Evolutionary conservation across 2,888 invertebrate genomes (phyloP), one percentile per base, ranked within the genome.

Genomic region (Tipula confusa): DNA sequence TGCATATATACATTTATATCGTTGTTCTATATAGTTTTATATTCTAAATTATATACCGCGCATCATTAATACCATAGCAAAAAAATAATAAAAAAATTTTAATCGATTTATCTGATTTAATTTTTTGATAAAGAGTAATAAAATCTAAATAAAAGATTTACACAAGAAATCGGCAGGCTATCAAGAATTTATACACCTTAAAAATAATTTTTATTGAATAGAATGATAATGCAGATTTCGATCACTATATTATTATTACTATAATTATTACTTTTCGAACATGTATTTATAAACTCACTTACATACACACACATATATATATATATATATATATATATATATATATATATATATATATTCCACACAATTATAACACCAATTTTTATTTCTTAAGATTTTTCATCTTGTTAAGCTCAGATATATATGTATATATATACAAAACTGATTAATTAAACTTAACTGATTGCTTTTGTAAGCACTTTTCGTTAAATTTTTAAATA

Each of bases 391-490:
- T 64, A 9, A 64, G 64, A 24, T 64, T 64, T 64, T 7, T 64
- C 64, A 64, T 64, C 64, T 64, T 64, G 64, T 64, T 64, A 64
- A 64, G 64, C 0, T n/a, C n/a, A n/a, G n/a, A n/a, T n/a, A 64
- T 24, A 64, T 64, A 15, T 15, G 33, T 7, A 33, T 3, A 33
- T 9, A 6, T 11, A 33, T 15, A 43, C 18, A 64, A 64, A 64
- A 64, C 64, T 64, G 64, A 64, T 64, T 64, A 64, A 64, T 64
- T 64, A 64, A 64, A 64, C 64, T 64, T 64, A 64, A 24, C 64
- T 64, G 64, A 64, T 64, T 64, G 64, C 64, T 64, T 64, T 64
- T 64, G 64, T 64, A 64, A 64, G 64, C 24, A 64, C 64, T 64
- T 64, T 64, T 24, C 64, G 64, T 64, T 64, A 64, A 64, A 64